Evolutionary conservation across 1,140 invertebrate genomes (phyloP).

Genomic region (Maconellicoccus hirsutus): DNA sequence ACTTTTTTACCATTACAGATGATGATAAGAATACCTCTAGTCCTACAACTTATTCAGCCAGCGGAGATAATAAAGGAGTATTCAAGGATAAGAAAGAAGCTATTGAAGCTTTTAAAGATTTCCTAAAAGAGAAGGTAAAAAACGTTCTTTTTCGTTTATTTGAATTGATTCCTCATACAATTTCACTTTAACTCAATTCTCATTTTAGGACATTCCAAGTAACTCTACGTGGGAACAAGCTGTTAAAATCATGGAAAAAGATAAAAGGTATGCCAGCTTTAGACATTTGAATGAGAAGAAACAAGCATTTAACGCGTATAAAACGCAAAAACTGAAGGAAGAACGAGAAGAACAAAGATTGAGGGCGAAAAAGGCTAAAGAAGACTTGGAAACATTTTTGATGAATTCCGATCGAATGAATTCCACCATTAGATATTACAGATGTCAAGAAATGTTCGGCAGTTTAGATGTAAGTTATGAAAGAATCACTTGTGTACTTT

Average conservation of each 20-base stretch:
- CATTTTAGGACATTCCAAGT: slow-evolving; percentile 70
- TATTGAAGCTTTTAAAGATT: slow-evolving; percentile 90
- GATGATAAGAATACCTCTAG: slow-evolving; percentile 42
- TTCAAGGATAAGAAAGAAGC: slow-evolving; percentile 94
- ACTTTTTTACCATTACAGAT: slow-evolving; percentile 32
- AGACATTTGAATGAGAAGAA: slow-evolving; percentile 95
- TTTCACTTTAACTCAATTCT: slow-evolving; percentile 11
- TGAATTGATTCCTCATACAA: not conserved
- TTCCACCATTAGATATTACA: slow-evolving; percentile 82
- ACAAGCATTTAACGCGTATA: slow-evolving; percentile 97
- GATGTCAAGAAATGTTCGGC: slow-evolving; percentile 74
- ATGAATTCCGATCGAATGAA: slow-evolving; percentile 79
- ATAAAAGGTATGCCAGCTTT: slow-evolving; percentile 85
- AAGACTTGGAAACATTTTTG: slow-evolving; percentile 91
- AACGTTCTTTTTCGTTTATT: not conserved
- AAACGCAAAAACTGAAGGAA: slow-evolving; percentile 92
- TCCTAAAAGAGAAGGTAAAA: slow-evolving; percentile 71
- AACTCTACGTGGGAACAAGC: slow-evolving; percentile 96
- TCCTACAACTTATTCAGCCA: slow-evolving; percentile 41
- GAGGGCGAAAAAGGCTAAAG: slow-evolving; percentile 90
- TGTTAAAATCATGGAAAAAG: slow-evolving; percentile 84
- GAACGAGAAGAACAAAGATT: slow-evolving; percentile 90
- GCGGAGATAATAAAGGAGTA: slow-evolving; percentile 45
- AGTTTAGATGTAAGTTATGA: slow-evolving; percentile 49
- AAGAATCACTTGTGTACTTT: too few relatives aligned